Evolutionary conservation across 2,113 vertebrate species (phyloP).

Genomic region (Plecturocebus donacophilus): DNA sequence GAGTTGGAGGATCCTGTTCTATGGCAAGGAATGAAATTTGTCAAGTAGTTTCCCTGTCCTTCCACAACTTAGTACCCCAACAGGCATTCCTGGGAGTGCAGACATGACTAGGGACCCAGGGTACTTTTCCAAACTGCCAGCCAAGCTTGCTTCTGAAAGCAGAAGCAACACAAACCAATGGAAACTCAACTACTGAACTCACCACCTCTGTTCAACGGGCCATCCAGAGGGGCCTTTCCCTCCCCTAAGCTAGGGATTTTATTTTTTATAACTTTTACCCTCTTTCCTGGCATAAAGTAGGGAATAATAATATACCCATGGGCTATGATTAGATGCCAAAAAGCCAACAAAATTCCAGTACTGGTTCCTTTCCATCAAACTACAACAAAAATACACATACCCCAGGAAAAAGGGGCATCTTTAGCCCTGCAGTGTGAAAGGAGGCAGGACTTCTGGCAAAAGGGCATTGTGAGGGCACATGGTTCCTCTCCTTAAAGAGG

Average conservation of each 20-base stretch:
- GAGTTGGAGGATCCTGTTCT: neutral
- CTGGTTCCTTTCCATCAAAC: neutral
- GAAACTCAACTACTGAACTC: neutral
- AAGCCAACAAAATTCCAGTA: neutral
- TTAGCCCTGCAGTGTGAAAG: neutral
- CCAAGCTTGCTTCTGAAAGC: neutral
- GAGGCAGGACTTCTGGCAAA: neutral
- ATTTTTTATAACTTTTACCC: neutral
- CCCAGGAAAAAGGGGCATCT: neutral
- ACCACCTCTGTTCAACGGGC: neutral
- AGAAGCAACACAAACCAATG: neutral
- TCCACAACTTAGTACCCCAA: neutral
- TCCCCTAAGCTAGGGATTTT: neutral
- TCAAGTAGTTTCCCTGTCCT: neutral
- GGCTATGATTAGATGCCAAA: neutral
- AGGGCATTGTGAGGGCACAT: neutral
- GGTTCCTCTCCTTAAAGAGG: neutral
- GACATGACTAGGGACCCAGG: neutral
- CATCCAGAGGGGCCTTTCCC: neutral
- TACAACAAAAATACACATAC: neutral
- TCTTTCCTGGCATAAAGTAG: neutral
- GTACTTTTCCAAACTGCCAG: neutral
- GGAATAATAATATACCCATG: neutral
- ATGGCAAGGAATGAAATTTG: neutral
- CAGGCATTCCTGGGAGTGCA: neutral